Conservation (phyloP, 92 coral and sea anemone species). For the Porites rus region DNA sequence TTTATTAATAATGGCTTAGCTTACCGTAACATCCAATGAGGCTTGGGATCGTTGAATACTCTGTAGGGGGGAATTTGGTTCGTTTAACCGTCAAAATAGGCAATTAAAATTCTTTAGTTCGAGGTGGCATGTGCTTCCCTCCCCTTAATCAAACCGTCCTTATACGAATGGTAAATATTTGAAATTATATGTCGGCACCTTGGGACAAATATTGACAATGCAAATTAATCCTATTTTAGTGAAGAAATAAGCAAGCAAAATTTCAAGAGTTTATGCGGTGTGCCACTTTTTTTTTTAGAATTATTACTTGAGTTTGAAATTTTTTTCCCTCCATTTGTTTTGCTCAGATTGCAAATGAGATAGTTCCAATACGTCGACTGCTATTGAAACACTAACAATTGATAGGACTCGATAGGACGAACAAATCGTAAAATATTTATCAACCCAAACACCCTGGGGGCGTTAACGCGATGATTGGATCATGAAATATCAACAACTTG, state of each 20-base stretch:
- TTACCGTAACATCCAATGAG: slow-evolving; percentile 67
- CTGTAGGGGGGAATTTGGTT: slow-evolving; percentile 89
- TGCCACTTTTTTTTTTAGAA: not conserved
- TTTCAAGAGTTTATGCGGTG: slow-evolving; percentile 13
- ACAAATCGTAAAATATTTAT: slow-evolving; percentile 94
- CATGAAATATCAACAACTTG: slow-evolving; percentile 86
- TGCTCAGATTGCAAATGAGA: slow-evolving; percentile 87
- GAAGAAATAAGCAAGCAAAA: slow-evolving; percentile 49
- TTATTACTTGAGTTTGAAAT: slow-evolving; percentile 14
- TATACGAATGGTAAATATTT: slow-evolving; percentile 85
- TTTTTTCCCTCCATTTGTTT: slow-evolving; percentile 53
- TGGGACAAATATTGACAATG: slow-evolving; percentile 88
- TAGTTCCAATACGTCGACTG: slow-evolving; percentile 82
- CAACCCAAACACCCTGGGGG: slow-evolving; percentile 88
- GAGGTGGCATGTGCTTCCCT: slow-evolving; percentile 83
- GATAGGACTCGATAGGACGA: slow-evolving; percentile 92
- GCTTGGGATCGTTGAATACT: slow-evolving; percentile 69
- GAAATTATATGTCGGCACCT: slow-evolving; percentile 82
- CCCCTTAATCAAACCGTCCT: slow-evolving; percentile 93
- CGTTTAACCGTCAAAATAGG: slow-evolving; percentile 91
- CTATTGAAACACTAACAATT: slow-evolving; percentile 89
- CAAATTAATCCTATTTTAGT: slow-evolving; percentile 72
- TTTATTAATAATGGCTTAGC: slow-evolving; percentile 64
- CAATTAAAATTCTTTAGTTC: slow-evolving; percentile 91
- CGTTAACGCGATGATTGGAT: slow-evolving; percentile 85